phyloP scores from a whole-genome alignment of 2,113 vertebrate species.

The Oncorhynchus kisutch region DNA sequence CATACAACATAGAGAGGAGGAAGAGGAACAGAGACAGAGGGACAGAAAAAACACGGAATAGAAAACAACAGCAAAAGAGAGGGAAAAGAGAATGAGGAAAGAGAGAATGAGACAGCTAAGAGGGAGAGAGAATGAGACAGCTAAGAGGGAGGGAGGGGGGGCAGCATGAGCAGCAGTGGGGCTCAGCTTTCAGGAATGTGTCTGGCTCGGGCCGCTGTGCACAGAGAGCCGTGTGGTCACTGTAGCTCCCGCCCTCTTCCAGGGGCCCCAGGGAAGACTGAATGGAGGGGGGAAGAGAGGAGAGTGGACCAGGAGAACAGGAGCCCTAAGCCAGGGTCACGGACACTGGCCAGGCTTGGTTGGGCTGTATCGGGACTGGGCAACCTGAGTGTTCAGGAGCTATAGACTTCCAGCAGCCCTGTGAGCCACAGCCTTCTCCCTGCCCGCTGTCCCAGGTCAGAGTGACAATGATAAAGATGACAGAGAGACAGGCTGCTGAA shows the following conservation, averaged over 20 bases:
- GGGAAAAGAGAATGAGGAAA: not conserved
- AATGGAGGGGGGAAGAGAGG: not conserved
- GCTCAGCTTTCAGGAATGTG: conserved; percentile 78
- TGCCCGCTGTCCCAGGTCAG: conserved; percentile 24
- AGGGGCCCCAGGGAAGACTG: conserved; percentile 64
- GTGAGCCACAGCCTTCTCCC: conserved; percentile 5
- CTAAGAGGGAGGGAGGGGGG: conserved; percentile 50
- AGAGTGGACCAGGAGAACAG: not conserved
- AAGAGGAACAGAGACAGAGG: not conserved
- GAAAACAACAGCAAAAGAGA: not conserved
- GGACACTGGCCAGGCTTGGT: not conserved
- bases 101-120: conserved; percentile 12
- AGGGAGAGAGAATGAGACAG: conserved; percentile 41
- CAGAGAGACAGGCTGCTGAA: conserved; percentile 49
- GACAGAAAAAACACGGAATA: not conserved
- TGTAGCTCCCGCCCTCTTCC: conserved; percentile 64
- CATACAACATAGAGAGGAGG: no score
- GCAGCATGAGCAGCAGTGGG: conserved; percentile 48
- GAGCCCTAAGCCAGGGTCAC: not conserved
- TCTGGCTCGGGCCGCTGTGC: conserved; percentile 65
- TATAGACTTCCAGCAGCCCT: not conserved
- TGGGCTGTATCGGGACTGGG: not conserved
- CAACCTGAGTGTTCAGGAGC: no score
- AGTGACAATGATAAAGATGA: conserved; percentile 51
- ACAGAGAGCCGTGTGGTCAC: conserved; percentile 68